phyloP scores from a whole-genome alignment of 2,113 vertebrate genomes.

The Coreoperca whiteheadi region DNA sequence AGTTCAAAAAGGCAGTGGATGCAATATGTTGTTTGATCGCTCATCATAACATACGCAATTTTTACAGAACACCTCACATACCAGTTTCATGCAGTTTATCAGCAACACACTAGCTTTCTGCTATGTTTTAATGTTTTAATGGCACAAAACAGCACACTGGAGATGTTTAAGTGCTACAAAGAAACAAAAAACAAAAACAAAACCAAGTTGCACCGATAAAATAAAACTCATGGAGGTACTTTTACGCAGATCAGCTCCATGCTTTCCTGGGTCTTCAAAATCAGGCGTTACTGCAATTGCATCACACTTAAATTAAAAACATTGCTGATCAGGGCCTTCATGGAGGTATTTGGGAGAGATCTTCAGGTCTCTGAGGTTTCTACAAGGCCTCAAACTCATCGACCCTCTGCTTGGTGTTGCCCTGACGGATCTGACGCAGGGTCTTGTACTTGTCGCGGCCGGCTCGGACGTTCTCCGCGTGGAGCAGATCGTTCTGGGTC shows the following conservation, averaged over 20 bases:
- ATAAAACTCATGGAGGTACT: slow-evolving; percentile 14
- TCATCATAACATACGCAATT: neutral
- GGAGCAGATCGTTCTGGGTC: slow-evolving; percentile 92
- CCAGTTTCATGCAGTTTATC: slow-evolving; percentile 11
- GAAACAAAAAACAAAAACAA: slow-evolving; percentile 13
- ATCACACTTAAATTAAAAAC: slow-evolving; percentile 20
- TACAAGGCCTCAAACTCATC: slow-evolving; percentile 98
- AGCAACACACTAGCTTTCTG: neutral
- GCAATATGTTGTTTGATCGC: neutral
- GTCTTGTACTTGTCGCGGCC: slow-evolving; percentile 99
- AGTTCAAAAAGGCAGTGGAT: neutral
- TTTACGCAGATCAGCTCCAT: slow-evolving; percentile 9
- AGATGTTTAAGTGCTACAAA: slow-evolving; percentile 48
- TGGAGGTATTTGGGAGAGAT: slow-evolving; percentile 45
- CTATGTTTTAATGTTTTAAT: neutral
- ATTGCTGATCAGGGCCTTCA: slow-evolving; percentile 21
- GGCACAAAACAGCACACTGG: slow-evolving; percentile 18
- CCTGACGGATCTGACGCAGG: slow-evolving; percentile 94
- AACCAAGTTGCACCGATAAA: slow-evolving; percentile 21
- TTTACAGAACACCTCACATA: neutral
- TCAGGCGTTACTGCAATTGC: slow-evolving; percentile 28
- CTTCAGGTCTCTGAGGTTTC: slow-evolving; percentile 34
- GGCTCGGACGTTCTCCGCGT: slow-evolving; percentile 90
- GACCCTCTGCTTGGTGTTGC: slow-evolving; percentile 98
- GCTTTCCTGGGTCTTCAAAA: slow-evolving; percentile 25